Base-by-base conservation (phyloP, 2,888 invertebrate species). In the Cyaniris semiargus region DNA sequence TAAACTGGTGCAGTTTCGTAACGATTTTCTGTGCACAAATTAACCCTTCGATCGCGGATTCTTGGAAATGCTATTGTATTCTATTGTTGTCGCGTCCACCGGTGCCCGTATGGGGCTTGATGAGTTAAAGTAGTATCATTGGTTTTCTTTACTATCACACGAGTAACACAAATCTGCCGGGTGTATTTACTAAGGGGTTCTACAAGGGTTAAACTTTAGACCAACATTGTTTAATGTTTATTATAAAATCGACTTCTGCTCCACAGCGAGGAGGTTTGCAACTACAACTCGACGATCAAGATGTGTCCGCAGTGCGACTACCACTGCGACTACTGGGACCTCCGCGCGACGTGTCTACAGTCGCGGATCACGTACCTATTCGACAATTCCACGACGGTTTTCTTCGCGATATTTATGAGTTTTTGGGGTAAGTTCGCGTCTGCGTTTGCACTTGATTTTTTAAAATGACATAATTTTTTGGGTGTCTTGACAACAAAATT, bases 391-490 rank as follows among this genome's bases (percentile, higher is more conserved):
- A 97, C 97, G 13, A 99, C 99, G 0, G 97, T 99, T n/a, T 96
- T 98, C 89, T 99, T 99, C 89, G 97, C 99, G 7, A 96, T 98
- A 76, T 97, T 99, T 85, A 99, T 99, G 98, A 98, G 98, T 66
- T 96, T 99, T 85, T 99, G 99, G 99, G 96, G 96, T 97, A 88
- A 85, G 86, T 83, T 53, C 8, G 15, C 5, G 27, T 6, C 0
- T 70, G 27, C 7, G 34, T 15, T 38, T 2, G 38, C 3, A 10
- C 10, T 38, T 0, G 3, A 38, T 38, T 18, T 76, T 23, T 60
- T 60, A 1, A 23, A 23, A 60, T 60, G 1, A n/a, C 8, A 38
- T 34, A 5, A n/a, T 5, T 56, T 5, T 53, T 18, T 15, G 4
- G 0, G 4, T 18, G 53, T 18, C 5, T 56, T 56, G 53, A 56